Evolutionary conservation across 1,140 invertebrate species (phyloP).

Genomic region (Cotesia vestalis): DNA sequence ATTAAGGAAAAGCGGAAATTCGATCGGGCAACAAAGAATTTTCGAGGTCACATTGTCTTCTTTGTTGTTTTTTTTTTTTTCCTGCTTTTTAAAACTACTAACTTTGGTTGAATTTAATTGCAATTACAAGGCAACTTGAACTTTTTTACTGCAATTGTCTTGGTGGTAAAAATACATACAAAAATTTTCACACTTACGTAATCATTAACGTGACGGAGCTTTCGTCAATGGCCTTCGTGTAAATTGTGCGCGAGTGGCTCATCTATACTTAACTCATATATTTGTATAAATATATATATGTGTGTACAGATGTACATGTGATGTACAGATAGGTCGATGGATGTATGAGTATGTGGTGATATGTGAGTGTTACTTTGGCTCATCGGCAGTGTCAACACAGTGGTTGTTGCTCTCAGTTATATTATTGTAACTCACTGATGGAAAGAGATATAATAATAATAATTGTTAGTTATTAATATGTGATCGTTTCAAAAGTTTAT

Average conservation of each 20-base stretch:
- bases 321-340: not conserved
- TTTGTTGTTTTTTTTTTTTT: too few species aligned
- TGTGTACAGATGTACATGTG: not conserved
- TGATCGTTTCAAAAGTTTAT: too few species aligned
- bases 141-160: too few species aligned
- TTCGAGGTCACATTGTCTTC: conserved; percentile 30
- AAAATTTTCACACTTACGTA: conserved; percentile 23
- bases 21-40: conserved; percentile 31
- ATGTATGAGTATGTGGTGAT: not conserved
- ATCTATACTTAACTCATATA: not conserved
- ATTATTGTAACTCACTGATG: too few species aligned
- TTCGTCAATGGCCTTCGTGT: conserved; percentile 31
- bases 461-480: too few species aligned
- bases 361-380: conserved; percentile 13
- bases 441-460: too few species aligned
- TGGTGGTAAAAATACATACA: not conserved
- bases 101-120: too few species aligned
- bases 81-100: too few species aligned
- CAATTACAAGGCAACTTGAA: too few species aligned
- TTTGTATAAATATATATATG: not conserved
- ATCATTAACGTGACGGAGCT: conserved; percentile 12
- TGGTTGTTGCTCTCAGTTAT: too few species aligned
- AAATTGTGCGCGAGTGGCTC: not conserved
- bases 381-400: conserved; percentile 24
- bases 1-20: conserved; percentile 37